Evolutionary conservation across 2,113 vertebrate species (phyloP).

Genomic region (Castor canadensis): DNA sequence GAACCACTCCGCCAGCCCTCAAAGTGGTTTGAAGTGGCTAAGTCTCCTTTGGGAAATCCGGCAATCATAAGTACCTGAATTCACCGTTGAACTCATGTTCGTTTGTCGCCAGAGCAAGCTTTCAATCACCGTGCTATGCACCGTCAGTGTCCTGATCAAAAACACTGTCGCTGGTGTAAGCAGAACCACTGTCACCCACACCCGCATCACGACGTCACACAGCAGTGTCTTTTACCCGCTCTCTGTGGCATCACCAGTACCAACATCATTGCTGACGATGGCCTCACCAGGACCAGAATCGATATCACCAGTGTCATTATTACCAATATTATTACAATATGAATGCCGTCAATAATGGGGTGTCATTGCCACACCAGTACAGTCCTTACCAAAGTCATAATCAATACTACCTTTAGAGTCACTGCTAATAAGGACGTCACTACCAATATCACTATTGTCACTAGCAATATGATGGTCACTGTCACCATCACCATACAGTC

Average conservation of each 20-base stretch:
- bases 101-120: neutral
- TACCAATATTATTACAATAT: neutral
- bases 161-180: rapidly evolving
- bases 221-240: neutral
- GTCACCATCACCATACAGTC: neutral
- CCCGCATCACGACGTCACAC: neutral
- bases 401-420: neutral
- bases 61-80: neutral
- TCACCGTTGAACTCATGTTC: neutral
- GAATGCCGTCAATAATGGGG: neutral
- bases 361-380: neutral
- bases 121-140: rapidly evolving
- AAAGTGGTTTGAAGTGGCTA: neutral
- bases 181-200: rapidly evolving
- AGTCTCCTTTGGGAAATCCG: neutral
- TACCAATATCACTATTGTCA: neutral
- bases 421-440: neutral
- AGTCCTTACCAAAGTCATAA: neutral
- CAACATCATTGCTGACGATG: neutral
- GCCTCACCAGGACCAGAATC: neutral
- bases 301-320: neutral
- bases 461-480: neutral
- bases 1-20: too few relatives aligned
- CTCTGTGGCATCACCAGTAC: neutral
- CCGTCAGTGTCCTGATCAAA: neutral